Conservation (phyloP, 2,113 vertebrate species). For the Halcyon malimbica region DNA sequence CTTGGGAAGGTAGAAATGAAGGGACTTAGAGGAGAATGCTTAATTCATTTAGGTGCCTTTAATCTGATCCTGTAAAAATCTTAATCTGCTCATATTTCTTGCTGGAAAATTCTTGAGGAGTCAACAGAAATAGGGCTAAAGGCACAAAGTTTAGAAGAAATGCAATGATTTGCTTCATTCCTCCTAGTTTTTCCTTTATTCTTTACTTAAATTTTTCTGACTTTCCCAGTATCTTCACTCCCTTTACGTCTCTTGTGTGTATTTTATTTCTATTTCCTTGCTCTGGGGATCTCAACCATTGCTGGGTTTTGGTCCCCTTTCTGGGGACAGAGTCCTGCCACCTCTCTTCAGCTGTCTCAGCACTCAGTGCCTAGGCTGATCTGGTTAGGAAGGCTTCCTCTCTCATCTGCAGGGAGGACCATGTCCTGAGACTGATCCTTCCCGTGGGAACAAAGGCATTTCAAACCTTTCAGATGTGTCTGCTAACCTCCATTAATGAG, state of each 20-base stretch:
- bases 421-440: not conserved
- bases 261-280: not conserved
- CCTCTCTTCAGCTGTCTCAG: not conserved
- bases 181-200: not conserved
- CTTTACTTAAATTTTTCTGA: not conserved
- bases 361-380: not conserved
- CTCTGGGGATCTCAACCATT: not conserved
- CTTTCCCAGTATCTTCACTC: not conserved
- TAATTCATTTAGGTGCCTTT: not conserved
- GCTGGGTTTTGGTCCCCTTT: not conserved
- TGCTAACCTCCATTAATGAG: not conserved
- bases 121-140: not conserved
- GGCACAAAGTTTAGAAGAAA: not conserved
- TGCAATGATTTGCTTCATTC: not conserved
- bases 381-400: not conserved
- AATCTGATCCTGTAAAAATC: not conserved
- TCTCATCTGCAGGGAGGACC: not conserved
- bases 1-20: not conserved
- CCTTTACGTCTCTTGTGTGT: not conserved
- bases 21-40: not conserved
- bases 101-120: not conserved
- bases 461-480: not conserved
- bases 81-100: not conserved
- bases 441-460: not conserved
- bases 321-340: not conserved